Base-by-base conservation (phyloP, 2,888 invertebrate genomes). In the Ennomos quercinarius region DNA sequence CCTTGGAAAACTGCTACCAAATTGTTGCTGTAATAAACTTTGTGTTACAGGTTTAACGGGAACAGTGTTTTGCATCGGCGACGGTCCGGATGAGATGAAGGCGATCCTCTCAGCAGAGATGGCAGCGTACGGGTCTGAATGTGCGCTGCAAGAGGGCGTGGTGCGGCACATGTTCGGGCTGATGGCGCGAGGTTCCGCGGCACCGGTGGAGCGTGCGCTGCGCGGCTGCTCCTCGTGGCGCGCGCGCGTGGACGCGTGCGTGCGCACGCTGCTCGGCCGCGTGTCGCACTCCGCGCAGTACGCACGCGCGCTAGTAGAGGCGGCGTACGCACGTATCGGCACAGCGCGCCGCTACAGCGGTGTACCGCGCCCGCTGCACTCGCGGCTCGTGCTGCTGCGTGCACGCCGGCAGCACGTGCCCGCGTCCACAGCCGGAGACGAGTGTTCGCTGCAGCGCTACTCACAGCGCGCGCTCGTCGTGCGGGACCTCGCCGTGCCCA, bases 31-130 rank as follows among this genome's bases (percentile, higher is more conserved):
- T 4, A 34, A n/a, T 34, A 3, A 12, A 10, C 10, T 27, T 8
- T 6, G 2, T 11, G 12, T 40, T 27, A 13, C n/a, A 74, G 87
- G 85, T 61, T 54, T 79, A 9, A 76, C 60, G 1, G 87, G 88
- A 5, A 76, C 73, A 5, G 71, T 83, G 0, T 83, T 71, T 57
- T 80, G 76, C 45, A 35, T 81, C 6, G 81, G 81, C 1, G 71
- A 71, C n/a, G 63, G 65, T 4, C 81, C 81, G 1, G 69, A 72
- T 0, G 75, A 75, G 10, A 62, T 76, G 12, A 37, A 64, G 9
- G 42, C 27, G 0, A 55, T 54, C 5, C 57, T 82, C 1, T 67
- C 74, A 13, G 52, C 65, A 6, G 66, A 74, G 27, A 40, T 78
- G n/a, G 36, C 56, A 6, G 46, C 50, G 5, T 73, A 64, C 10